Evolutionary conservation across 2,113 vertebrate species (phyloP).

Genomic region (Gnathonemus longibarbis): DNA sequence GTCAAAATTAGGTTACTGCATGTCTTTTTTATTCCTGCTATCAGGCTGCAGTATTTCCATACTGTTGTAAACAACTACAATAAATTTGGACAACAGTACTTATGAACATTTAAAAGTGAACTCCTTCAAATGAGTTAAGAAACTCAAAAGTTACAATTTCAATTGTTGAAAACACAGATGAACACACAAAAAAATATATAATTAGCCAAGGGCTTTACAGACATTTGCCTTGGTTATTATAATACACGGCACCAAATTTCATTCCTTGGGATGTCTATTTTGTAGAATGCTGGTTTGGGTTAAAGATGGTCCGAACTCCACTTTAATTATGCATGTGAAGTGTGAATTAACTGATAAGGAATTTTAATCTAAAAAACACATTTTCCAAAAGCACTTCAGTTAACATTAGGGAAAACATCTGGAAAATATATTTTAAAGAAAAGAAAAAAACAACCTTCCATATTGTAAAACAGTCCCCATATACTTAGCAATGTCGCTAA

Average conservation of each 20-base stretch:
- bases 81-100: conserved; percentile 7
- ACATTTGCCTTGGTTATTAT: conserved; percentile 1
- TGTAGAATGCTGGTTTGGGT: conserved; percentile 43
- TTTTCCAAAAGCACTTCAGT: conserved; percentile 33
- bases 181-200: conserved; percentile 8
- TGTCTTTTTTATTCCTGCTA: neutral
- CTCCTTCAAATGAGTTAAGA: neutral
- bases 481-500: conserved; percentile 9
- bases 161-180: neutral
- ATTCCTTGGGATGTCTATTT: conserved; percentile 19
- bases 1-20: neutral
- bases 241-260: conserved; percentile 19
- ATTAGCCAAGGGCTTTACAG: neutral
- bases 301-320: conserved; percentile 27
- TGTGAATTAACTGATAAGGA: neutral
- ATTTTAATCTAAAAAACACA: conserved; percentile 20
- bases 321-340: conserved; percentile 4
- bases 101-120: neutral
- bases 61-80: conserved; percentile 4
- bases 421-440: conserved; percentile 10
- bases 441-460: neutral
- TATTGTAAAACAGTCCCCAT: conserved; percentile 1
- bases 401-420: conserved; percentile 16
- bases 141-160: neutral
- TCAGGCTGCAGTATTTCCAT: neutral